Conservation (phyloP, 2,797 vertebrate species). For the Orestias chungarensis region DNA sequence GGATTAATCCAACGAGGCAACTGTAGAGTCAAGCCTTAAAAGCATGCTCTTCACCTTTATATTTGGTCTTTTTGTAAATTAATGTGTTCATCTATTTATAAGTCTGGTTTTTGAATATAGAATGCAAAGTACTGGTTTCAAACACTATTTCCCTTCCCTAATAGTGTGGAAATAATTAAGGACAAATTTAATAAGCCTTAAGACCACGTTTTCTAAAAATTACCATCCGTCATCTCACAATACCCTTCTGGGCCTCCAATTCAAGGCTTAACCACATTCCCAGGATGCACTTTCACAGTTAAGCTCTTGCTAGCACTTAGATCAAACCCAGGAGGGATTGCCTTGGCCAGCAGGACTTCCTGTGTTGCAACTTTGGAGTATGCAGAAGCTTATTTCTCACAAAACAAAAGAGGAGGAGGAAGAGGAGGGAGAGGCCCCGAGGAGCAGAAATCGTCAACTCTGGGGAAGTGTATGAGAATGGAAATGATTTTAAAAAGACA, state of each 20-base stretch:
- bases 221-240: conserved; percentile 19
- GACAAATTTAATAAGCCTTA: background rate
- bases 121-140: too few relatives aligned
- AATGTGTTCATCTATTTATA: too few relatives aligned
- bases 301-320: conserved; percentile 27
- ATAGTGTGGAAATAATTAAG: background rate
- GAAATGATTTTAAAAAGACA: conserved; percentile 45
- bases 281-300: conserved; percentile 27
- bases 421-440: conserved; percentile 54
- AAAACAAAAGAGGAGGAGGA: conserved; percentile 34
- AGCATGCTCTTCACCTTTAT: too few relatives aligned
- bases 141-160: background rate
- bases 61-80: background rate
- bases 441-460: conserved; percentile 55
- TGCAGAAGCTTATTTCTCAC: conserved; percentile 55
- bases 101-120: background rate
- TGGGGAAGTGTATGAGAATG: conserved; percentile 72
- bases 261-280: conserved; percentile 31
- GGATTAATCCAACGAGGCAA: background rate
- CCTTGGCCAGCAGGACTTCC: conserved; percentile 49
- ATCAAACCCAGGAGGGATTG: conserved; percentile 50
- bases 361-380: conserved; percentile 54
- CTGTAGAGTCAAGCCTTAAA: too few relatives aligned
- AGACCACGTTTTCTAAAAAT: background rate
- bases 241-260: conserved; percentile 7